Conservation (phyloP, 2,113 vertebrate genomes). For the Anas platyrhynchos region DNA sequence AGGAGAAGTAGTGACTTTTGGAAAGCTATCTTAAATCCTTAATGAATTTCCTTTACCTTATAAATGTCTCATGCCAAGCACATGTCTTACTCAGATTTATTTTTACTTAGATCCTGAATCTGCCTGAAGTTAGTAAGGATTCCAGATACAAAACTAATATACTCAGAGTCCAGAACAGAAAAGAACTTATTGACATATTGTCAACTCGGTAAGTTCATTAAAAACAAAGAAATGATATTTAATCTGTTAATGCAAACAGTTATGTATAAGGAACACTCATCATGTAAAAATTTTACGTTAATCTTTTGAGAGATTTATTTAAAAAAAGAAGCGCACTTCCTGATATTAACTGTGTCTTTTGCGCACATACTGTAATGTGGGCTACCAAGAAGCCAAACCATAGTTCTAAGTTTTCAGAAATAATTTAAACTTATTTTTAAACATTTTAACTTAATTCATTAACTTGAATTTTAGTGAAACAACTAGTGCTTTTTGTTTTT, state of each 20-base stretch:
- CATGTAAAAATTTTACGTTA: not conserved
- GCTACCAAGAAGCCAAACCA: not conserved
- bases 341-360: not conserved
- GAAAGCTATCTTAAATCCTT: not conserved
- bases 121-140: slow-evolving; percentile 80
- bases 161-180: slow-evolving; percentile 88
- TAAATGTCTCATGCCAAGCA: not conserved
- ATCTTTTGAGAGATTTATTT: not conserved
- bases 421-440: not conserved
- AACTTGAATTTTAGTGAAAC: not conserved
- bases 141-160: slow-evolving; percentile 87
- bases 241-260: not conserved
- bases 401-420: not conserved
- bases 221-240: not conserved
- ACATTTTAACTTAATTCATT: not conserved
- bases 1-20: not conserved
- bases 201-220: slow-evolving; percentile 80
- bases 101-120: slow-evolving; percentile 83
- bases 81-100: not conserved
- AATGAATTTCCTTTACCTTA: not conserved
- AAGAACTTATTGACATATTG: slow-evolving; percentile 81
- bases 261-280: not conserved
- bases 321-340: not conserved
- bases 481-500: not conserved
- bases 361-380: not conserved